A percentile compares a stretch with the other conserved stretches of the same genome.
Conservation (phyloP, 2,797 vertebrate species). For the Meda fulgida region DNA sequence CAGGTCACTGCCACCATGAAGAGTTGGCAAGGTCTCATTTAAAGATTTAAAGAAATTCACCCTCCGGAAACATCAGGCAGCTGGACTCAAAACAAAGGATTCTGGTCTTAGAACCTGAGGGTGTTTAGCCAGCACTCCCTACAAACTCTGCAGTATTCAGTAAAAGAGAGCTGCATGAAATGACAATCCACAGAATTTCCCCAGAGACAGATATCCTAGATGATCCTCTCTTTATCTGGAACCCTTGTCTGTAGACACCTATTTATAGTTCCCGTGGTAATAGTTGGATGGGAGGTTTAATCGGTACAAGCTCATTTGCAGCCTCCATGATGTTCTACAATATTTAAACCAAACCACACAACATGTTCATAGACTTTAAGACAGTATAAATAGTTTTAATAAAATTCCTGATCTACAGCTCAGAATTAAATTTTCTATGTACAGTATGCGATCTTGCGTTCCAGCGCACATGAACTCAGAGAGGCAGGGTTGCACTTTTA, state of each 20-base stretch:
- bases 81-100: constrained; percentile 52
- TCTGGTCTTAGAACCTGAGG: constrained; percentile 42
- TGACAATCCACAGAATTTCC: constrained; percentile 41
- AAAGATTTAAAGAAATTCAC: constrained; percentile 41
- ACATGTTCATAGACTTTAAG: not conserved
- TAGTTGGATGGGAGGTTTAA: constrained; percentile 14
- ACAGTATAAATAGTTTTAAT: constrained; percentile 17
- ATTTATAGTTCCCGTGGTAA: constrained; percentile 34
- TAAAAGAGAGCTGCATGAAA: constrained; percentile 27
- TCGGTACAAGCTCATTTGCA: constrained; percentile 7
- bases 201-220: constrained; percentile 35
- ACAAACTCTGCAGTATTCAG: constrained; percentile 34
- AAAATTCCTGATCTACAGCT: not conserved
- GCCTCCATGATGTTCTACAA: not conserved
- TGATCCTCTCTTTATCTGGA: constrained; percentile 44
- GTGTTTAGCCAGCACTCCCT: constrained; percentile 40
- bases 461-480: constrained; percentile 24
- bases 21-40: constrained; percentile 30
- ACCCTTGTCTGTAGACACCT: constrained; percentile 27
- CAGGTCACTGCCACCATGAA: constrained; percentile 41
- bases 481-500: constrained; percentile 4
- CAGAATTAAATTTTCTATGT: not conserved
- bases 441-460: constrained; percentile 19
- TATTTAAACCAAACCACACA: constrained; percentile 6
- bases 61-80: constrained; percentile 51